Evolutionary conservation across 2,113 vertebrate genomes (phyloP).

Genomic region (Budorcas taxicolor): DNA sequence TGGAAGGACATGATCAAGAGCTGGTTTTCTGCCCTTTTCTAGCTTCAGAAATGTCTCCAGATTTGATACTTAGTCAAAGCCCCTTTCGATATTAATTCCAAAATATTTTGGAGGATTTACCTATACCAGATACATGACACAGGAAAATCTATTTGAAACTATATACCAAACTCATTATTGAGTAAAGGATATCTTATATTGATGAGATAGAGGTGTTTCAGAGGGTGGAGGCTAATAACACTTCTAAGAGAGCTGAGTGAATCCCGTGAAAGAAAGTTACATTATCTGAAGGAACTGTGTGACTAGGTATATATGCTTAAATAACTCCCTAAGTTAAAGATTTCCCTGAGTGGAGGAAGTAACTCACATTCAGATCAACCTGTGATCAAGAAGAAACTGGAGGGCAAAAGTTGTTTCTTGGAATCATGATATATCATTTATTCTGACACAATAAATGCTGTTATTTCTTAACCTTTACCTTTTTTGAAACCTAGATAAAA

Average conservation of each 20-base stretch:
- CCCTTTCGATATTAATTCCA: neutral
- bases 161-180: neutral
- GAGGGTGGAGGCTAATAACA: neutral
- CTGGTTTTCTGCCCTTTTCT: neutral
- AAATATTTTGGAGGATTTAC: neutral
- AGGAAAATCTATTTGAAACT: neutral
- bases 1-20: neutral
- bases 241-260: neutral
- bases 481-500: neutral
- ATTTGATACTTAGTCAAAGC: neutral
- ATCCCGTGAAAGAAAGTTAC: neutral
- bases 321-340: neutral
- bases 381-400: neutral
- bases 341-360: neutral
- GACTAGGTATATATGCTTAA: neutral
- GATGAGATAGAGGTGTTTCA: neutral
- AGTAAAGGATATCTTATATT: neutral
- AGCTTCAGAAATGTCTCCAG: neutral
- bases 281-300: neutral
- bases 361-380: neutral
- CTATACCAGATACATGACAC: neutral
- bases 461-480: neutral
- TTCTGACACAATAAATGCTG: neutral
- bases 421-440: neutral
- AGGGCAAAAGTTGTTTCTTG: neutral